A percentile compares a stretch with the other conserved stretches of the same genome.
phyloP scores from a whole-genome alignment of 2,797 vertebrate species.

The Antennarius maculatus region DNA sequence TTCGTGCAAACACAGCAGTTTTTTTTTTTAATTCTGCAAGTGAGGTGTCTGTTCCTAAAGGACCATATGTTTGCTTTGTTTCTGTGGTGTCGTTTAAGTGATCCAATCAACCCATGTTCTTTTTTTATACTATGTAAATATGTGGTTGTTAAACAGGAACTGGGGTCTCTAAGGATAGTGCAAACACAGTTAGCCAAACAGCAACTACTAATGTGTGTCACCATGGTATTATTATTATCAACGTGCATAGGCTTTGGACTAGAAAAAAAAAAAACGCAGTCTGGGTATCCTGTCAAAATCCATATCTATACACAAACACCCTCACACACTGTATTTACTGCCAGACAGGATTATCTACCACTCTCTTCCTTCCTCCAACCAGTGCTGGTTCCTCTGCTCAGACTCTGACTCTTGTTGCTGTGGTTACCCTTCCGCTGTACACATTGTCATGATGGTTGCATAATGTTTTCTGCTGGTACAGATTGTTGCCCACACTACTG shows the following conservation, averaged over 20 bases:
- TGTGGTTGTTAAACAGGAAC: not conserved
- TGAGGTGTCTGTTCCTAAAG: not conserved
- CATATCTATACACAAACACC: constrained; percentile 17
- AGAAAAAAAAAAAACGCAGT: not conserved
- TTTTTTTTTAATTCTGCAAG: not conserved
- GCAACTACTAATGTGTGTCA: not conserved
- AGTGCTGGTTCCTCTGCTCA: constrained; percentile 49
- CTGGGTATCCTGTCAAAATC: constrained; percentile 33
- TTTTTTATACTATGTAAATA: not conserved
- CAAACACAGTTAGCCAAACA: not conserved
- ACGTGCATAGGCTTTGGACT: not conserved
- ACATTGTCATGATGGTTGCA: constrained; percentile 76
- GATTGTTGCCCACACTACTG: constrained; percentile 68
- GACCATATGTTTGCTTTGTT: not conserved
- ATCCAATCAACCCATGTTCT: not conserved
- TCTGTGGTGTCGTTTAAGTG: not conserved
- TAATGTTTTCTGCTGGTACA: constrained; percentile 72
- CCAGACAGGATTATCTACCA: constrained; percentile 50
- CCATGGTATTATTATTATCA: not conserved
- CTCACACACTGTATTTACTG: constrained; percentile 9
- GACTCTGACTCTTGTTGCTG: constrained; percentile 72
- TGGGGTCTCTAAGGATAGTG: not conserved
- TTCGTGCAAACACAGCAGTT: not conserved
- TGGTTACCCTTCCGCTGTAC: constrained; percentile 78
- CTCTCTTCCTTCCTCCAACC: constrained; percentile 62